Conservation (phyloP, 2,888 invertebrate genomes). For the Eupithecia pulchellata region DNA sequence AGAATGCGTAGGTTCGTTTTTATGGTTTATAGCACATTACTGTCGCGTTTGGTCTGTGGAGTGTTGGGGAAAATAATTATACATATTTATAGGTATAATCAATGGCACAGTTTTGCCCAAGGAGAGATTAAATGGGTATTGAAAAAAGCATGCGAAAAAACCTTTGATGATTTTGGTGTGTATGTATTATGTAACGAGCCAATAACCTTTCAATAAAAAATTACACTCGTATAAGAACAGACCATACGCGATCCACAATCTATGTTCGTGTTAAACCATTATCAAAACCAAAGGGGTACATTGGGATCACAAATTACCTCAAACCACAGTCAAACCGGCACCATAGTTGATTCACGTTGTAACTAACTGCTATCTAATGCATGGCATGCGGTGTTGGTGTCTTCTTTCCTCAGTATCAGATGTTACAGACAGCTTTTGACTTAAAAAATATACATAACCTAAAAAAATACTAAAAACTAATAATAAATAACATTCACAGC, state of each 20-base stretch:
- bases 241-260: conserved; percentile 26
- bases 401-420: conserved; percentile 18
- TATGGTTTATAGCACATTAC: conserved; percentile 44
- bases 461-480: conserved; percentile 46
- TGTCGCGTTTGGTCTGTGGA: conserved; percentile 25
- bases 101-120: too few species aligned
- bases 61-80: not conserved
- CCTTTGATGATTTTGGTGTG: too few species aligned
- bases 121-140: too few species aligned
- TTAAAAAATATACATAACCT: too few species aligned
- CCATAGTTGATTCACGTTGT: conserved; percentile 34
- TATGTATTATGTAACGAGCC: too few species aligned
- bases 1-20: conserved; percentile 66
- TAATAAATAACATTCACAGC: conserved; percentile 67
- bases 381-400: conserved; percentile 45
- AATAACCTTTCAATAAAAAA: too few species aligned
- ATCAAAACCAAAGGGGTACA: conserved; percentile 13
- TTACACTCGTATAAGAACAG: conserved; percentile 15
- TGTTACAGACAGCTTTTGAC: too few species aligned
- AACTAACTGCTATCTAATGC: conserved; percentile 41
- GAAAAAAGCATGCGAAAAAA: too few species aligned
- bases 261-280: conserved; percentile 33
- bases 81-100: too few species aligned
- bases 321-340: conserved; percentile 25
- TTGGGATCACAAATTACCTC: not conserved